Percentiles rank a stretch among this genome's conserved stretches.
Conservation (phyloP, 2,113 vertebrate species). For the Triplophysa dalaica region DNA sequence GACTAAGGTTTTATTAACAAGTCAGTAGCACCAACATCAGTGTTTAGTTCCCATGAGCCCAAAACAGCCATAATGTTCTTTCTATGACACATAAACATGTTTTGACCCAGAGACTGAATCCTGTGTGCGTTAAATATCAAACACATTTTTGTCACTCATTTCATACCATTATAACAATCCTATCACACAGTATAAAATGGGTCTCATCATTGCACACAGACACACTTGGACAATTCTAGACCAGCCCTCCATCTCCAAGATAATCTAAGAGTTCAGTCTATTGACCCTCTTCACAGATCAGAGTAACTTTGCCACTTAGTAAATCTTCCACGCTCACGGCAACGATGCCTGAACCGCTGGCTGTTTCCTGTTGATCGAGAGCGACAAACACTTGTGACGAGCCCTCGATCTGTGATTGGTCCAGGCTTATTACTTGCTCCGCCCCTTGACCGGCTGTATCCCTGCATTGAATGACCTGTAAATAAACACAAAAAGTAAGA, state of each 20-base stretch:
- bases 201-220: no score
- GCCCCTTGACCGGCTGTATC: conserved; percentile 52
- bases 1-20: no score
- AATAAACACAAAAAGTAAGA: background rate
- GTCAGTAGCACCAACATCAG: no score
- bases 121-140: background rate
- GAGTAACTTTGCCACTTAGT: conserved; percentile 78
- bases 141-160: background rate
- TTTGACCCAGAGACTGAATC: background rate
- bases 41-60: no score
- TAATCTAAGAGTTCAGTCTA: background rate
- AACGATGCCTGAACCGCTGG: conserved; percentile 73
- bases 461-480: conserved; percentile 71
- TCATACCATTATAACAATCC: no score
- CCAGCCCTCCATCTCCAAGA: background rate
- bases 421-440: conserved; percentile 69
- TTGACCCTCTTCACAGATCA: conserved; percentile 79
- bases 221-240: no score
- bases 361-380: conserved; percentile 65
- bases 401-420: conserved; percentile 66
- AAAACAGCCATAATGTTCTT: no score
- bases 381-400: conserved; percentile 81
- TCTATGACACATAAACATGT: background rate
- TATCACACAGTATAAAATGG: no score
- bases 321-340: conserved; percentile 83